phyloP scores from a whole-genome alignment of 2,797 vertebrate species.

The Cuculus canorus region DNA sequence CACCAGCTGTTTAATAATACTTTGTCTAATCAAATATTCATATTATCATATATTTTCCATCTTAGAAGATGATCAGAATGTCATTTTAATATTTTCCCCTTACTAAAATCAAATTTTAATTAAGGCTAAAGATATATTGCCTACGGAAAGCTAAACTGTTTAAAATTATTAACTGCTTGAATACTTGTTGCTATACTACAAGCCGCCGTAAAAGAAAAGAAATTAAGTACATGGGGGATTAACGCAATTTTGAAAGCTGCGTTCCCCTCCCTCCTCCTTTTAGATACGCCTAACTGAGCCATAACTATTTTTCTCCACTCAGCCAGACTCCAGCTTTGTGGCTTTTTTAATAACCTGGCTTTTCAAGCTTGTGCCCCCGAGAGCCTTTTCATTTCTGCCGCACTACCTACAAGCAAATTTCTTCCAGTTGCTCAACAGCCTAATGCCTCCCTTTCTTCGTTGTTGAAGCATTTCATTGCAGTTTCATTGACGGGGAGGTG shows the following conservation, averaged over 20 bases:
- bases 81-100: conserved; percentile 76
- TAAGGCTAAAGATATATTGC: conserved; percentile 78
- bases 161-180: conserved; percentile 83
- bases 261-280: conserved; percentile 85
- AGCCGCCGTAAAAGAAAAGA: conserved; percentile 80
- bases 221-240: conserved; percentile 95
- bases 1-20: conserved; percentile 70
- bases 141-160: conserved; percentile 81
- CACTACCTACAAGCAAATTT: conserved; percentile 92
- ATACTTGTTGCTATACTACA: conserved; percentile 82
- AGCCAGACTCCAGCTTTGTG: conserved; percentile 93
- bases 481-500: conserved; percentile 95
- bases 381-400: conserved; percentile 91
- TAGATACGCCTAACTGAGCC: conserved; percentile 89
- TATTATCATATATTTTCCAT: conserved; percentile 74
- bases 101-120: conserved; percentile 81
- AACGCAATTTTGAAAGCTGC: conserved; percentile 90
- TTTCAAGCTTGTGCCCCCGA: conserved; percentile 89
- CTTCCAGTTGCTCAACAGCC: conserved; percentile 93
- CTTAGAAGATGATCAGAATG: conserved; percentile 69
- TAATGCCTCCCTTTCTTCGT: conserved; percentile 90
- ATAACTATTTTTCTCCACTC: conserved; percentile 91
- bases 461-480: conserved; percentile 98
- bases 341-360: conserved; percentile 96
- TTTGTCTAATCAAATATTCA: conserved; percentile 81